phyloP scores from a whole-genome alignment of 1,140 invertebrate species.

The Bombyx mori region DNA sequence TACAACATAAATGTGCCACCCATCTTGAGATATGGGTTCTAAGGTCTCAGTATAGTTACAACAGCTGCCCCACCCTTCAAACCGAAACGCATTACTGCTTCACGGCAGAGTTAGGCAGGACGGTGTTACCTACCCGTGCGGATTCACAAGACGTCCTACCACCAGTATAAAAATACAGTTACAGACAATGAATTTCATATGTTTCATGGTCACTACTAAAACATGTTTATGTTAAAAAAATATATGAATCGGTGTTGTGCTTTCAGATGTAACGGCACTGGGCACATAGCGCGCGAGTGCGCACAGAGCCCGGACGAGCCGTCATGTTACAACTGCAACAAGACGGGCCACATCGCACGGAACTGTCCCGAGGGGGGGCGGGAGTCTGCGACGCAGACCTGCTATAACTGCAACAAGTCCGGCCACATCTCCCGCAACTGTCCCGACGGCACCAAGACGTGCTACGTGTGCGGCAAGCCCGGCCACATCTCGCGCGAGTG shows the following conservation, averaged over 20 bases:
- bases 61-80: too few species aligned
- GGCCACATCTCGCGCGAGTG: slow-evolving; percentile 93
- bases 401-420: slow-evolving; percentile 91
- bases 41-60: too few species aligned
- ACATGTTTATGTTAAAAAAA: too few species aligned
- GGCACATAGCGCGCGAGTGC: slow-evolving; percentile 93
- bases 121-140: too few species aligned
- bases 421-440: slow-evolving; percentile 93
- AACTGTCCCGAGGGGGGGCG: slow-evolving; percentile 83
- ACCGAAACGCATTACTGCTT: too few species aligned
- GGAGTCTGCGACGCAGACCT: slow-evolving; percentile 75
- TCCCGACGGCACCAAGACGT: slow-evolving; percentile 86
- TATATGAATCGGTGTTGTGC: not conserved
- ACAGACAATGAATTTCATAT: too few species aligned
- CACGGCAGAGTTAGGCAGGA: too few species aligned
- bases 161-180: too few species aligned
- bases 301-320: slow-evolving; percentile 83
- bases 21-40: too few species aligned
- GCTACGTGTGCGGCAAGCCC: slow-evolving; percentile 90
- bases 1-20: too few species aligned
- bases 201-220: too few species aligned
- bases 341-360: slow-evolving; percentile 89
- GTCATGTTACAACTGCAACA: slow-evolving; percentile 91
- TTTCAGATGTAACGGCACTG: slow-evolving; percentile 82
- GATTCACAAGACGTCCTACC: too few species aligned